Conservation (phyloP, 2,797 vertebrate species). For the Pseudochromis fuscus region DNA sequence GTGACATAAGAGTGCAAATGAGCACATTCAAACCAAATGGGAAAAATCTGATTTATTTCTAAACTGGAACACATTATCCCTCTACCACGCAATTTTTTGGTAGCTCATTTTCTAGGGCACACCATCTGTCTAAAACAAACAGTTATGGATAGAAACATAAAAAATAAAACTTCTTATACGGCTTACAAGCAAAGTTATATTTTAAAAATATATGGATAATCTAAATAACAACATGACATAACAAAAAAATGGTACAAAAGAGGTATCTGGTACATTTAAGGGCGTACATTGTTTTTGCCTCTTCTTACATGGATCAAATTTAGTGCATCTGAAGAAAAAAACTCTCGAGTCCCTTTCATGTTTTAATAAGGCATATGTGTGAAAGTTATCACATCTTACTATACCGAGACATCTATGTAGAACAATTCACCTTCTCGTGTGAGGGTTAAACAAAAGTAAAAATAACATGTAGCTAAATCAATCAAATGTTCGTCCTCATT, state of each 20-base stretch:
- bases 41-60: constrained; percentile 76
- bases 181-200: constrained; percentile 48
- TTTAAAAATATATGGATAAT: constrained; percentile 73
- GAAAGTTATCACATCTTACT: constrained; percentile 73
- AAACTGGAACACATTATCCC: constrained; percentile 65
- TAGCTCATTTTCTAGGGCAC: constrained; percentile 45
- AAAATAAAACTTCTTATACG: constrained; percentile 66
- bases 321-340: constrained; percentile 71
- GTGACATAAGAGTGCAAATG: constrained; percentile 8
- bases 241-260: constrained; percentile 69
- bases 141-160: constrained; percentile 69
- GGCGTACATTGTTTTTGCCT: constrained; percentile 42
- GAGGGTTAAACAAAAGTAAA: constrained; percentile 26
- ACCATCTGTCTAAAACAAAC: constrained; percentile 45
- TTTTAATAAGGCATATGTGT: constrained; percentile 80
- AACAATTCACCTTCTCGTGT: constrained; percentile 19
- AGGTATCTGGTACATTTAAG: constrained; percentile 69
- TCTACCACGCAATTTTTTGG: constrained; percentile 59
- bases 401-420: constrained; percentile 53
- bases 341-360: constrained; percentile 44
- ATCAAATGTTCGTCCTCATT: constrained; percentile 15
- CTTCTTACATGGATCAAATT: constrained; percentile 56
- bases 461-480: constrained; percentile 19
- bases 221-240: constrained; percentile 63
- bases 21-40: constrained; percentile 50